These are phyloP conservation scores for Taphrorychus bicolor DNA, from an alignment of 2,888 invertebrate species.

Conservation along the genomic window DNA sequence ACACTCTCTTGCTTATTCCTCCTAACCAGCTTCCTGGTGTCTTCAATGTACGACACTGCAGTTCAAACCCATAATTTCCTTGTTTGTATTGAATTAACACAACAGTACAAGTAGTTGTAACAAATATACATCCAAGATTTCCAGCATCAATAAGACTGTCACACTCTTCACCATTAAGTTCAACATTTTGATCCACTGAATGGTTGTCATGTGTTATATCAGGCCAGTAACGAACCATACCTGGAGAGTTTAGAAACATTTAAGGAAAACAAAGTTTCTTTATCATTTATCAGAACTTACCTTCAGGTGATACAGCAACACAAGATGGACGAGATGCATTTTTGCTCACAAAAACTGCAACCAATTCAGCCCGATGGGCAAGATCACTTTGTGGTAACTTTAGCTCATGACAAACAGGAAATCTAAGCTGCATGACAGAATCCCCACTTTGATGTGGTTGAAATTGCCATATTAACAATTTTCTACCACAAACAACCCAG, in stretches of 20 bases:
- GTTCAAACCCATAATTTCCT: conserved; percentile 71
- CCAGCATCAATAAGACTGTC: conserved; percentile 74
- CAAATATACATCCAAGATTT: conserved; percentile 75
- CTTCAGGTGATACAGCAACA: conserved; percentile 93
- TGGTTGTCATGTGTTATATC: conserved; percentile 87
- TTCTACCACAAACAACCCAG: conserved; percentile 79
- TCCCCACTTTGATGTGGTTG: conserved; percentile 53
- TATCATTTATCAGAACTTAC: conserved; percentile 55
- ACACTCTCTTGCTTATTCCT: conserved; percentile 79
- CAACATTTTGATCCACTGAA: conserved; percentile 83
- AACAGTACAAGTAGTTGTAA: conserved; percentile 91
- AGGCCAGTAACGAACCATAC: conserved; percentile 90
- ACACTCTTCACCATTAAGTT: conserved; percentile 88
- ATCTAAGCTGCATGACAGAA: conserved; percentile 59
- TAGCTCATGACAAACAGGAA: conserved; percentile 81
- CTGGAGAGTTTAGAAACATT: conserved; percentile 53
- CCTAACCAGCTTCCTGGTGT: conserved; percentile 86
- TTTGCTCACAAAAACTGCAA: conserved; percentile 71
- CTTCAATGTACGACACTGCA: conserved; percentile 72
- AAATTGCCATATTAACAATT: conserved; percentile 86
- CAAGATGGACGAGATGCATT: conserved; percentile 76
- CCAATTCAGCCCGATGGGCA: conserved; percentile 86
- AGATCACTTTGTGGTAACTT: conserved; percentile 91
- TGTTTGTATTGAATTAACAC: conserved; percentile 72
- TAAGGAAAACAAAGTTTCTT: too few species aligned